phyloP scores from a whole-genome alignment of 2,113 vertebrate genomes.

The Colistium nudipinnis region DNA sequence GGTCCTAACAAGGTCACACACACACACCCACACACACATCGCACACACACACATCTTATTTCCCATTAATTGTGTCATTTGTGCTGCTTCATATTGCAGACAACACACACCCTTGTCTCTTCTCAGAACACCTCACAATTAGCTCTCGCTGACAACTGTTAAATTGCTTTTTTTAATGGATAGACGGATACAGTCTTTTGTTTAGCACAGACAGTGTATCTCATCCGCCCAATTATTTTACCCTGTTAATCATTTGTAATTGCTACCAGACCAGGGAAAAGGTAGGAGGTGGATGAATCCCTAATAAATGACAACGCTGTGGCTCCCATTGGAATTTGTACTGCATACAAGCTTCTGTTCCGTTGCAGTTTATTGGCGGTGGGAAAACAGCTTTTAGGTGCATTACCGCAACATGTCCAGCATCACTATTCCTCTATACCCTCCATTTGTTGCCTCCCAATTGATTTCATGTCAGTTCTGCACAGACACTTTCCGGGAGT shows the following conservation, averaged over 20 bases:
- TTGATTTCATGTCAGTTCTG: no score
- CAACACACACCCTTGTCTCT: constrained; percentile 8
- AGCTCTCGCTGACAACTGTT: constrained; percentile 49
- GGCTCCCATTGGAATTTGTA: not conserved
- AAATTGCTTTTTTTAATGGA: constrained; percentile 55
- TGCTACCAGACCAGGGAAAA: constrained; percentile 4
- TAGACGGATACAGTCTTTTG: constrained; percentile 44
- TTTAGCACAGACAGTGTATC: constrained; percentile 25
- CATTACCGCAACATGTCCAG: no score
- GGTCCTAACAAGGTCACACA: no score
- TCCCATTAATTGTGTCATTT: constrained; percentile 16
- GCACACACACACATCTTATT: constrained; percentile 11
- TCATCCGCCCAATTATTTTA: constrained; percentile 16
- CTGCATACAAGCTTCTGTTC: not conserved
- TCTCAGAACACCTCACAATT: constrained; percentile 42
- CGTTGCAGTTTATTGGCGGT: no score
- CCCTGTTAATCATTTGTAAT: constrained; percentile 25
- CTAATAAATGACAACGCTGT: constrained; percentile 9
- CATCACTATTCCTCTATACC: no score
- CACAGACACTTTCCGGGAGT: not conserved
- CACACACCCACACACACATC: not conserved
- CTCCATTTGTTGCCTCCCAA: no score
- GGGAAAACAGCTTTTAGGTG: no score
- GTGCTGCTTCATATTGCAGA: constrained; percentile 31
- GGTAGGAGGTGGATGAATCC: constrained; percentile 14